Evolutionary conservation across 37 sponge, comb jelly and placozoan genomes (phyloP), one percentile per base, ranked within the genome.

Genomic region (Tethya wilhelma): DNA sequence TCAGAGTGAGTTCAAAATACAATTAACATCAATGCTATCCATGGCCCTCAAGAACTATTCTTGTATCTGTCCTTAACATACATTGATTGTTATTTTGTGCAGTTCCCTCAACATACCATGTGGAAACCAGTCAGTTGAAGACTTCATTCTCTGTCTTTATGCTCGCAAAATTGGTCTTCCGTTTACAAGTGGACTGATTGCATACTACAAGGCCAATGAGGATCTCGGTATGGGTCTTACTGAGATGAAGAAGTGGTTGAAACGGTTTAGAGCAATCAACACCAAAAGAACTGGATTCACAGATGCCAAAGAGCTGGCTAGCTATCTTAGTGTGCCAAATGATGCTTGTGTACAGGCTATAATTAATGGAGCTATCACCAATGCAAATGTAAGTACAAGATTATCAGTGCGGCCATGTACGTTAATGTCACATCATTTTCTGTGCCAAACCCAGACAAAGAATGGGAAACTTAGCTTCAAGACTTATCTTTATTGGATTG

Each of bases 271-370:
- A 4, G 62, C 23, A 39, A 81, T 81, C 11, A 77, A 87, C 44
- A 38, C 53, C 8, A 67, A 81, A 38, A 82, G 70, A 37, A 73
- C 81, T 77, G 88, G 88, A 44, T 60, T 58, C 44, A 70, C 82
- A 42, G 55, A 53, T 0, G 38, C 7, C 1, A 43, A 76, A 36
- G 88, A 88, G n/a, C 3, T 88, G 39, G 78, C 56, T 31, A 14
- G 20, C 19, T 88, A 60, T 46, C 64, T 88, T 11, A 57, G 53
- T 1, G 76, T 87, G 1, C 87, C 87, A 37, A 66, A 31, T 38
- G 81, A 80, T 74, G 69, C 70, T 9, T 58, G 65, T 38, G 40
- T 68, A 37, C 60, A 56, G 59, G 58, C 73, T 25, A 71, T 85
- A 30, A 78, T 85, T 28, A 23, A 46, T 69, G 12, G 4, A 3